phyloP scores from a whole-genome alignment of 1,140 invertebrate genomes.

The Papilio aristodemus region DNA sequence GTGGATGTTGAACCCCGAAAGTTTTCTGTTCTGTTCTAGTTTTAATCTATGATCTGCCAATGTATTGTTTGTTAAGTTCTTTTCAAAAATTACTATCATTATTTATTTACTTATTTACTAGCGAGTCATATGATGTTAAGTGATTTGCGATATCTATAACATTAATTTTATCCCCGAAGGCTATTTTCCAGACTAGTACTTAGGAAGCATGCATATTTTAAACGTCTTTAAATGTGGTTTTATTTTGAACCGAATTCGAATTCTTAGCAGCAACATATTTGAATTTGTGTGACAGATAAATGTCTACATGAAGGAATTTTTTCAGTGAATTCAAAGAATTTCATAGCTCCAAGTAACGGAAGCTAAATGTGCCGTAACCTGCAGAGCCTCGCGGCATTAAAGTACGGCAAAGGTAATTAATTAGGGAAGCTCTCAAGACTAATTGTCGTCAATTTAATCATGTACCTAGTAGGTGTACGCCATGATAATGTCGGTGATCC shows the following conservation, averaged over 20 bases:
- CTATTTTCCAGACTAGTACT: too few species aligned
- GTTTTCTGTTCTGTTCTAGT: neutral
- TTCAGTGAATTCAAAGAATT: neutral
- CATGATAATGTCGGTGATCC: neutral
- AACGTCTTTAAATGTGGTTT: too few species aligned
- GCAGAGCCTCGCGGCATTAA: constrained; percentile 10
- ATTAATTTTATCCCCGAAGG: too few species aligned
- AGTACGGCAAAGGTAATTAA: constrained; percentile 19
- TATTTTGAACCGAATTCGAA: too few species aligned
- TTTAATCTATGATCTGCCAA: neutral
- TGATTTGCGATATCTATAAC: too few species aligned
- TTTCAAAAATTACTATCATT: neutral
- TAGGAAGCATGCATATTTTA: neutral
- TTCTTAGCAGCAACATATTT: neutral
- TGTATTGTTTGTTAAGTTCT: neutral
- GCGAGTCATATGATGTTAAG: too few species aligned
- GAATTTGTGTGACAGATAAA: neutral
- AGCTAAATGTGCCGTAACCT: neutral
- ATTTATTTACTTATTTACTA: too few species aligned
- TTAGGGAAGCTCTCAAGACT: constrained; percentile 17
- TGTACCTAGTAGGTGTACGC: neutral
- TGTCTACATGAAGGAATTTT: neutral
- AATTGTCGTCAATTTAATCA: constrained; percentile 18
- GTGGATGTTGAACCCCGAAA: neutral
- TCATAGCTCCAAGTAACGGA: neutral